Percentiles rank a stretch among this genome's conserved stretches.
phyloP scores from a whole-genome alignment of 2,797 vertebrate genomes.

The Momotus momota region DNA sequence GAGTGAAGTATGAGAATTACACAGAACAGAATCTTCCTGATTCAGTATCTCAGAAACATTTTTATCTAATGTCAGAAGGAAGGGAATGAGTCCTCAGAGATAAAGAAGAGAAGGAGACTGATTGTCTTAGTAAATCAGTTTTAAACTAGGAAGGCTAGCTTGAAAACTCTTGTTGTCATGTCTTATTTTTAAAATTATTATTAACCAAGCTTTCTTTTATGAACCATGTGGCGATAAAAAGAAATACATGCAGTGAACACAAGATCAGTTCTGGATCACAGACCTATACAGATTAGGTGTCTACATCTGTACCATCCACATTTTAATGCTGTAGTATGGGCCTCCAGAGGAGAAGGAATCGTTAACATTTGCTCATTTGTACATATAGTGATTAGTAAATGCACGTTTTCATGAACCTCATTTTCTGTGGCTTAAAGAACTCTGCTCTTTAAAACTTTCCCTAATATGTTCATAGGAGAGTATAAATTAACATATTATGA shows the following conservation, averaged over 20 bases:
- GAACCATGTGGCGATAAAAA: slow-evolving; percentile 19
- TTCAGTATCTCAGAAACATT: not conserved
- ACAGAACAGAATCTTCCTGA: not conserved
- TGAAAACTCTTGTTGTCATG: not conserved
- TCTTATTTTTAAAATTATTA: not conserved
- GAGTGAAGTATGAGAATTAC: not conserved
- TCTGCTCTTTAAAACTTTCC: not conserved
- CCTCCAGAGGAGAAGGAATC: not conserved
- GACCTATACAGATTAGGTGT: not conserved
- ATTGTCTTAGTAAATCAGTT: slow-evolving; percentile 9
- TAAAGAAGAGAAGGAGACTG: not conserved
- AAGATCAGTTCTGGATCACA: not conserved
- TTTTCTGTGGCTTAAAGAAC: slow-evolving; percentile 25
- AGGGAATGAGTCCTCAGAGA: not conserved
- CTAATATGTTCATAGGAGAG: not conserved
- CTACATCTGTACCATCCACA: not conserved
- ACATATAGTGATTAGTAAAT: not conserved
- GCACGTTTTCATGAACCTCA: not conserved
- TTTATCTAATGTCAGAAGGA: not conserved
- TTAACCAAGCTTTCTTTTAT: not conserved
- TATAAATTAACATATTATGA: not conserved
- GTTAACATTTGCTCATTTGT: not conserved
- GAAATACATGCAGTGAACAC: not conserved
- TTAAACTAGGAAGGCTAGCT: not conserved
- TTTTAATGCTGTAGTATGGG: not conserved